Evolutionary conservation across 2,888 invertebrate species (phyloP).

Genomic region (Euzophera pinguis): DNA sequence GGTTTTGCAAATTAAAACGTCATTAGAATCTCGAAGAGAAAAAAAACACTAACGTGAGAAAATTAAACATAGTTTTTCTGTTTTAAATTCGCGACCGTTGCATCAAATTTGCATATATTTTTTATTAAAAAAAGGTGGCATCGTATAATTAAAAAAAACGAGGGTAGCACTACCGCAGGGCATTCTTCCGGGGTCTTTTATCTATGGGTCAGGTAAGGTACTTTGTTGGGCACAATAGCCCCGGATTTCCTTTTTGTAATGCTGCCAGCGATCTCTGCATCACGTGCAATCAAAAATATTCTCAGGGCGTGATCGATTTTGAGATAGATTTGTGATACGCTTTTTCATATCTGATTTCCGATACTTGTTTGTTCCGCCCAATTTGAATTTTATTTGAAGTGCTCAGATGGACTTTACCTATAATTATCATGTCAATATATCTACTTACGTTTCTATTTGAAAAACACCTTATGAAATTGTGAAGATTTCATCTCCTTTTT

Average conservation of each 20-base stretch:
- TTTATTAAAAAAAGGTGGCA: conserved; percentile 45
- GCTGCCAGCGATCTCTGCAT: conserved; percentile 68
- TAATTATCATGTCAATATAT: conserved; percentile 19
- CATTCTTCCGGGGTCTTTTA: conserved; percentile 42
- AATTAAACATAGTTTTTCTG: conserved; percentile 62
- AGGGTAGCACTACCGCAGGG: conserved; percentile 37
- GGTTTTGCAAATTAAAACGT: conserved; percentile 77
- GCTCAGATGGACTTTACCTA: conserved; percentile 1
- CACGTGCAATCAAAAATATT: conserved; percentile 74
- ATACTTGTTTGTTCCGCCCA: conserved; percentile 30
- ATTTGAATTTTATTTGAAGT: conserved; percentile 12
- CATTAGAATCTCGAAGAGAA: conserved; percentile 72
- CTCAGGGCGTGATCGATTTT: conserved; percentile 78
- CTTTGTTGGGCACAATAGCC: conserved; percentile 64
- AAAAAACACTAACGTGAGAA: conserved; percentile 70
- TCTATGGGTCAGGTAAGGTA: conserved; percentile 73
- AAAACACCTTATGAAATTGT: too few relatives aligned
- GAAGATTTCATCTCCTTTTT: too few relatives aligned
- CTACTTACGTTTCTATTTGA: not conserved
- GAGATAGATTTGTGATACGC: conserved; percentile 60
- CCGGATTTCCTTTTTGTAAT: conserved; percentile 79
- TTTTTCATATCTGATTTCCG: conserved; percentile 41
- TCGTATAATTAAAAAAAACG: conserved; percentile 68
- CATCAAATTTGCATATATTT: conserved; percentile 63
- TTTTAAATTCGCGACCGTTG: conserved; percentile 61